phyloP scores from a whole-genome alignment of 92 coral and sea anemone species.

The Nematostella vectensis region DNA sequence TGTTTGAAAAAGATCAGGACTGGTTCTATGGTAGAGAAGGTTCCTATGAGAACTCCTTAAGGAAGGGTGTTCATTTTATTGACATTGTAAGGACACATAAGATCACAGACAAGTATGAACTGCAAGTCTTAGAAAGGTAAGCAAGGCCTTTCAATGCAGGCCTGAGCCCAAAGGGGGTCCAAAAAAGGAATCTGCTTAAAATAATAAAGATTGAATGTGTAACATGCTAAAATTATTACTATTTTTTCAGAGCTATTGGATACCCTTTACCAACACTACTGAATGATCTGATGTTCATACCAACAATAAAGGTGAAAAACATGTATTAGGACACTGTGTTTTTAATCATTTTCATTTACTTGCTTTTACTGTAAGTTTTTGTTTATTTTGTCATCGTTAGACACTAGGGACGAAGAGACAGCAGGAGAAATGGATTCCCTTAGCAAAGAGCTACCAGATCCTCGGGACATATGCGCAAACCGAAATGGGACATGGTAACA shows the following conservation, averaged over 20 bases:
- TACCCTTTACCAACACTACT: constrained; percentile 13
- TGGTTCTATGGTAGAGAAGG: constrained; percentile 7
- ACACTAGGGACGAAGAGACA: constrained; percentile 37
- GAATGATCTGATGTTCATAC: constrained; percentile 25
- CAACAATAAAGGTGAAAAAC: constrained; percentile 4
- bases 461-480: constrained; percentile 64
- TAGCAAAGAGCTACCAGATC: constrained; percentile 35
- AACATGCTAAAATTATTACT: not conserved
- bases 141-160: too few species aligned
- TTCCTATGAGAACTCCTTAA: constrained; percentile 5
- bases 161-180: too few species aligned
- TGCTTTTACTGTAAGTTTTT: not conserved
- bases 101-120: not conserved
- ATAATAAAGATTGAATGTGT: too few species aligned
- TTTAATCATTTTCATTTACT: too few species aligned
- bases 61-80: constrained; percentile 9
- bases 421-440: constrained; percentile 42
- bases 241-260: constrained; percentile 19
- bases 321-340: too few species aligned
- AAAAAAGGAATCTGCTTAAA: too few species aligned
- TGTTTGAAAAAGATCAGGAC: constrained; percentile 5
- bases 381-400: constrained; percentile 10
- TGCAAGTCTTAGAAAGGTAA: too few species aligned
- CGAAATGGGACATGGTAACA: constrained; percentile 60
- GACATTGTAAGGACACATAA: constrained; percentile 7